A percentile compares a stretch with the other conserved stretches of the same genome.
phyloP scores from a whole-genome alignment of 2,888 invertebrate genomes.

The Rugalucina vietnamica region DNA sequence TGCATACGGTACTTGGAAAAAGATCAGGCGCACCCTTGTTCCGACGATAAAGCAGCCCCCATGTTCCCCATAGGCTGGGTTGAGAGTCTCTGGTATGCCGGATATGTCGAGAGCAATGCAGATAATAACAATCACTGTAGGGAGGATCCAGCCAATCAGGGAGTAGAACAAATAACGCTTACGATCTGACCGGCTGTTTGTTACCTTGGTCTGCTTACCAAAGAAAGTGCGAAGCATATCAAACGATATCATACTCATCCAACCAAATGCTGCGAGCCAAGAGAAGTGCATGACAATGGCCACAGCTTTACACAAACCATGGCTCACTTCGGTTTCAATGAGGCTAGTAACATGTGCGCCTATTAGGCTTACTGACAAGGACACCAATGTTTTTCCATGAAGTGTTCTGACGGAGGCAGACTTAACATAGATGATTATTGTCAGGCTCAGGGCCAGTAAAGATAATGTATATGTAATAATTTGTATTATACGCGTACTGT shows the following conservation, averaged over 20 bases:
- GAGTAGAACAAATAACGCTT: background rate
- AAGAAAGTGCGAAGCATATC: slow-evolving; percentile 3
- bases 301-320: background rate
- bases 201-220: background rate
- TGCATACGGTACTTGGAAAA: background rate
- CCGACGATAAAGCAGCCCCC: background rate
- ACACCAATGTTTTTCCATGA: slow-evolving; percentile 10
- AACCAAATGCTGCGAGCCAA: slow-evolving; percentile 1
- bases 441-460: background rate
- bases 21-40: background rate
- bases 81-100: background rate
- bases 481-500: background rate
- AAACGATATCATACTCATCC: slow-evolving; percentile 23
- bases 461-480: background rate
- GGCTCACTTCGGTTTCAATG: background rate
- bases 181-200: background rate
- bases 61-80: background rate
- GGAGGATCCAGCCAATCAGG: background rate
- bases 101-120: background rate
- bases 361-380: slow-evolving; percentile 1
- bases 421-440: slow-evolving; percentile 2
- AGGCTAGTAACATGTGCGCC: slow-evolving; percentile 2
- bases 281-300: background rate
- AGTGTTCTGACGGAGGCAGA: background rate
- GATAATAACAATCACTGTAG: background rate